Evolutionary conservation across 2,113 vertebrate genomes (phyloP).

Genomic region (Cynopterus brachyotis): DNA sequence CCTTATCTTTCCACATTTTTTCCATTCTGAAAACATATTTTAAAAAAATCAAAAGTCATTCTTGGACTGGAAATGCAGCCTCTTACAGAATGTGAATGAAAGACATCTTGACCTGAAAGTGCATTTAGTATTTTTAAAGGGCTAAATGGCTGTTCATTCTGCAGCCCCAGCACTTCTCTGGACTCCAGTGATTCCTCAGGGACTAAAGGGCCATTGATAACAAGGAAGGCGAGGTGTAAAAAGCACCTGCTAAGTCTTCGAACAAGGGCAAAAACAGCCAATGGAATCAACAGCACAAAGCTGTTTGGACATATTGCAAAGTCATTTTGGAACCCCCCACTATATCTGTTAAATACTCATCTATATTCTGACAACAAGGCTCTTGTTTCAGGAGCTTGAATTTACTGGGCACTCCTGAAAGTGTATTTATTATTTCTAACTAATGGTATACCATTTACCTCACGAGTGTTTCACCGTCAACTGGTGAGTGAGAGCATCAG

Average conservation of each 20-base stretch:
- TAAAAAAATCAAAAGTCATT: background rate
- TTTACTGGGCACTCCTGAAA: conserved; percentile 45
- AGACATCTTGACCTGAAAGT: conserved; percentile 59
- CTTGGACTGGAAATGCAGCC: conserved; percentile 49
- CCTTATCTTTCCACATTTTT: conserved; percentile 57
- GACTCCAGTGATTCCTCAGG: background rate
- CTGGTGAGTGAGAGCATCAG: background rate
- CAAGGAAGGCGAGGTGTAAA: background rate
- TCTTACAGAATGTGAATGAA: conserved; percentile 66
- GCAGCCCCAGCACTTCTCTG: background rate
- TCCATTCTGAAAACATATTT: conserved; percentile 63
- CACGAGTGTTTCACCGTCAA: background rate
- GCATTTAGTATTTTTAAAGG: background rate
- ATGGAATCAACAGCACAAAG: conserved; percentile 47
- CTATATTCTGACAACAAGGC: conserved; percentile 56
- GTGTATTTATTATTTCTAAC: conserved; percentile 44
- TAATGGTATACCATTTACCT: background rate
- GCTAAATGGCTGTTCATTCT: background rate
- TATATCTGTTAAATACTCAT: conserved; percentile 60
- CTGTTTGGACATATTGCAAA: conserved; percentile 58
- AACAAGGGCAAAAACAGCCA: conserved; percentile 5
- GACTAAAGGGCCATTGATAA: background rate
- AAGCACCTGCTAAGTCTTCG: conserved; percentile 48
- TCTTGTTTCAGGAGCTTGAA: conserved; percentile 36
- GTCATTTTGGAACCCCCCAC: conserved; percentile 60